A percentile compares a stretch with the other conserved stretches of the same genome.
These are phyloP conservation scores for Centropristis striata DNA, from an alignment of 2,113 vertebrate species.

Conservation along the genomic window DNA sequence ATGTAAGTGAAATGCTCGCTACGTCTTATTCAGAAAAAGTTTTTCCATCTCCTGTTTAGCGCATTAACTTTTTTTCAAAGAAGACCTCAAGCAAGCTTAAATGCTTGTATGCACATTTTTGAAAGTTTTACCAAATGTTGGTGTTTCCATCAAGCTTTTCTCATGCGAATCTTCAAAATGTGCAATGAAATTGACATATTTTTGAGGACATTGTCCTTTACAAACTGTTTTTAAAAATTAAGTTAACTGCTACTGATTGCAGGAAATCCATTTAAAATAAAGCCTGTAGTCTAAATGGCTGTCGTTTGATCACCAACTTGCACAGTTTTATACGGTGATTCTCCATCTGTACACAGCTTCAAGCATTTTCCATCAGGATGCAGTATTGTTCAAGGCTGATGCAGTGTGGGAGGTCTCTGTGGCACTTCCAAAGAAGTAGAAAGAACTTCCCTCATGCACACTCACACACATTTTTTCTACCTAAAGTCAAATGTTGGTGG, in stretches of 20 bases:
- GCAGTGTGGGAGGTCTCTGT: constrained; percentile 77
- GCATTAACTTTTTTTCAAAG: too few species aligned
- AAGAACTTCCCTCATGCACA: constrained; percentile 43
- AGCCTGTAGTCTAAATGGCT: neutral
- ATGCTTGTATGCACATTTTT: too few species aligned
- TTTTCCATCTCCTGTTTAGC: too few species aligned
- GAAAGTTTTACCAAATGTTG: too few species aligned
- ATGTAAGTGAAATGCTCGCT: too few species aligned
- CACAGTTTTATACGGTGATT: neutral
- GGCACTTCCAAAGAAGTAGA: constrained; percentile 58
- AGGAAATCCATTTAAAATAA: neutral
- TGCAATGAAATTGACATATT: too few species aligned
- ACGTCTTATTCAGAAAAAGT: too few species aligned
- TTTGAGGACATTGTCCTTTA: too few species aligned
- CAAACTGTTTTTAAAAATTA: neutral
- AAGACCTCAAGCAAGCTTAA: too few species aligned
- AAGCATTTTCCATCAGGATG: constrained; percentile 19
- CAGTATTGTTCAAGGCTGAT: constrained; percentile 39
- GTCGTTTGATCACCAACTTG: constrained; percentile 11
- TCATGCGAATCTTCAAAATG: too few species aligned
- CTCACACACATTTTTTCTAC: constrained; percentile 54
- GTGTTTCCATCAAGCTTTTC: too few species aligned
- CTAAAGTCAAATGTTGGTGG: constrained; percentile 52
- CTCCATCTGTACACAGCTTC: neutral
- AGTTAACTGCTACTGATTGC: neutral